These are phyloP conservation scores for Drosophila kanekoi DNA, from an alignment of 2,888 invertebrate species.

Conservation along the genomic window DNA sequence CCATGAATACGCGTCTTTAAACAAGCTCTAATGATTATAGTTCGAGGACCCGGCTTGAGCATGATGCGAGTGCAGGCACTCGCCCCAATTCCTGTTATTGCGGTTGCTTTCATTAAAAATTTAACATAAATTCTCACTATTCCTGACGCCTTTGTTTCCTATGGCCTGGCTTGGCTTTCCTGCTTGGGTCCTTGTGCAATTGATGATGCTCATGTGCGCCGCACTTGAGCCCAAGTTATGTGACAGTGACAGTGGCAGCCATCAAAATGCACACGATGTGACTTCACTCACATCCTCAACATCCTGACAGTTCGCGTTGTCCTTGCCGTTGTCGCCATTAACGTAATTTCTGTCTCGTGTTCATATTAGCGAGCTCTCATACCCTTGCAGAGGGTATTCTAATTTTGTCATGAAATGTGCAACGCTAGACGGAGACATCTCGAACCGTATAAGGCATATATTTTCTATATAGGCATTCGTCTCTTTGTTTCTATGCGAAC, in stretches of 20 bases:
- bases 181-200: constrained; percentile 1
- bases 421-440: too few species aligned
- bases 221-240: constrained; percentile 16
- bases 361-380: constrained; percentile 13
- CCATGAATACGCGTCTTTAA: constrained; percentile 14
- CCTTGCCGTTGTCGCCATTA: constrained; percentile 18
- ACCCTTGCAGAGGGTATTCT: too few species aligned
- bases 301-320: constrained; percentile 5
- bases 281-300: constrained; percentile 17
- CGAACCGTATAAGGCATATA: too few species aligned
- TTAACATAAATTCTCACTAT: constrained; percentile 2
- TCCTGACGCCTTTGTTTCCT: neutral
- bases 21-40: constrained; percentile 10
- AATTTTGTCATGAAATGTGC: constrained; percentile 10
- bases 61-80: neutral
- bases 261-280: constrained; percentile 34
- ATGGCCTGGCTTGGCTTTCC: neutral
- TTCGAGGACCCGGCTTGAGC: constrained; percentile 2
- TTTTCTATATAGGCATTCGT: too few species aligned
- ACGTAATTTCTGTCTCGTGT: constrained; percentile 26
- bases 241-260: constrained; percentile 29
- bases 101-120: neutral
- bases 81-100: too few species aligned
- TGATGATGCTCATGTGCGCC: constrained; percentile 20
- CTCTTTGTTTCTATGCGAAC: too few species aligned